These are phyloP conservation scores for Diplazon laetatorius DNA, from an alignment of 2,888 invertebrate species.

Conservation along the genomic window DNA sequence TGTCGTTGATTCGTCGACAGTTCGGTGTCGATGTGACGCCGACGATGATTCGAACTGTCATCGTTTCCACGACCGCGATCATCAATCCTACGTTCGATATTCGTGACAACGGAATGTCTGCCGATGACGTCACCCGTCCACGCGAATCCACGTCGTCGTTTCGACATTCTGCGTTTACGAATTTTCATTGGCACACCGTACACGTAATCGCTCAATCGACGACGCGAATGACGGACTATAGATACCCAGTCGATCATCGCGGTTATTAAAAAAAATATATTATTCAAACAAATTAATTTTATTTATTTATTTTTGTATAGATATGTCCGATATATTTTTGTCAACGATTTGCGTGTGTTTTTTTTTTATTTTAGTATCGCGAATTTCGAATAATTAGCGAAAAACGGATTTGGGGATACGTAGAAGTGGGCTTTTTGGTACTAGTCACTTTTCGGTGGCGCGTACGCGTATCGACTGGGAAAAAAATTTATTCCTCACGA, in stretches of 20 bases:
- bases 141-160: conserved; percentile 69
- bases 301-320: background rate
- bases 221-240: conserved; percentile 88
- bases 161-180: conserved; percentile 84
- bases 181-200: conserved; percentile 87
- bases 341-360: background rate
- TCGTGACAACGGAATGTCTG: conserved; percentile 21
- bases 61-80: conserved; percentile 33
- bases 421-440: no score
- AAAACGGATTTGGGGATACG: no score
- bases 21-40: conserved; percentile 29
- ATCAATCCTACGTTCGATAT: conserved; percentile 16
- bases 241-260: conserved; percentile 91
- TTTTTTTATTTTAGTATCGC: no score
- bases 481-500: no score
- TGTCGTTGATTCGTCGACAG: conserved; percentile 33
- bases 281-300: no score
- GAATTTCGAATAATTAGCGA: no score
- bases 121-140: conserved; percentile 35
- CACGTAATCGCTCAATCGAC: conserved; percentile 89
- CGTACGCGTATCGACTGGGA: no score
- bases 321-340: background rate
- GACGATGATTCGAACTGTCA: conserved; percentile 42
- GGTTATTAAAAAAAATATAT: background rate
- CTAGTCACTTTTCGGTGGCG: no score